Evolutionary conservation across 2,113 vertebrate species (phyloP).

Genomic region (Gobius niger): DNA sequence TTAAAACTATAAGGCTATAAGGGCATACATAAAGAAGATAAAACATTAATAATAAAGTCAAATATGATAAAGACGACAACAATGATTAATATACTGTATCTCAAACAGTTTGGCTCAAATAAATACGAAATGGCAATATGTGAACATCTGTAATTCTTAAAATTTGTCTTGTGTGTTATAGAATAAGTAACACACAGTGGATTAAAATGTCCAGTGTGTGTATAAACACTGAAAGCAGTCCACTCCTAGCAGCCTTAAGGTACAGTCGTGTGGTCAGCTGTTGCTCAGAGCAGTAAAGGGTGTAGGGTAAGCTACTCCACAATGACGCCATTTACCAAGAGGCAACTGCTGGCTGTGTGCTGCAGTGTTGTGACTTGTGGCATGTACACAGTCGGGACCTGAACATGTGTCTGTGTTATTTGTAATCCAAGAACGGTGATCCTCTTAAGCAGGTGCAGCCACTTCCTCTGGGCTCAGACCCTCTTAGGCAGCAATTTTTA

Average conservation of each 20-base stretch:
- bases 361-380: constrained; percentile 26
- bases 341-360: constrained; percentile 33
- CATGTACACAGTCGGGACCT: constrained; percentile 35
- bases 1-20: too few relatives aligned
- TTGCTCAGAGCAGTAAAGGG: constrained; percentile 12
- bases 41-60: too few relatives aligned
- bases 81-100: too few relatives aligned
- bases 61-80: too few relatives aligned
- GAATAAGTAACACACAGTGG: too few relatives aligned
- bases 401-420: constrained; percentile 37
- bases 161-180: too few relatives aligned
- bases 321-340: constrained; percentile 26
- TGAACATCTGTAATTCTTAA: too few relatives aligned
- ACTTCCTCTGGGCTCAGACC: constrained; percentile 51
- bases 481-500: constrained; percentile 44
- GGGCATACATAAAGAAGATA: too few relatives aligned
- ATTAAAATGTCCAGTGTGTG: neutral
- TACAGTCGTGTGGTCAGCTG: neutral
- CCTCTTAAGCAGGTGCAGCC: constrained; percentile 51
- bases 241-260: neutral
- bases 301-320: constrained; percentile 8
- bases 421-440: constrained; percentile 59
- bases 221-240: neutral
- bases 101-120: too few relatives aligned
- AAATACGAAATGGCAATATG: too few relatives aligned